Evolutionary conservation across 2,113 vertebrate genomes (phyloP), one percentile per base, ranked within the genome.

Genomic region (Oryzias woworae): DNA sequence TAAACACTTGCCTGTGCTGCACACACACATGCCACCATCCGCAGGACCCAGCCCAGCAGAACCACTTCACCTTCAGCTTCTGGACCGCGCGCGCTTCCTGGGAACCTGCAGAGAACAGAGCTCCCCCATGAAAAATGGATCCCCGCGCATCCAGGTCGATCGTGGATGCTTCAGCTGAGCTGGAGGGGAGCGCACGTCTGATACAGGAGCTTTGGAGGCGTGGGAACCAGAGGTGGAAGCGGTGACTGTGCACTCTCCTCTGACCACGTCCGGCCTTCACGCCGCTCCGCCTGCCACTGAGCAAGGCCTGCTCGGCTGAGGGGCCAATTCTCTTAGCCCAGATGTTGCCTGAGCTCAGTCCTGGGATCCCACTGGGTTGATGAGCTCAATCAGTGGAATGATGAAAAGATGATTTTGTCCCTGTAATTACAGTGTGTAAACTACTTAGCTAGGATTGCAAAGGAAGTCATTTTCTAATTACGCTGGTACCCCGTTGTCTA

Each of bases 391-490:
- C 95, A 98, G 95, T 94, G 95, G 95, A 98, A 97, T 98, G 95
- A 97, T 96, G 96, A 96, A 97, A 96, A 98, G 96, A 97, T 98
- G 96, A 98, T 98, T 98, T 98, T 96, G 95, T 96, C 96, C 89
- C 86, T 91, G 84, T 91, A 91, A 90, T 91, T 91, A 90, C 96
- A 96, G 95, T 96, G 95, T 98, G 95, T 98, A 98, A 98, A 98
- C 95, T 98, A 98, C 96, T 98, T 98, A 98, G 95, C 96, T 95
- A 95, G 95, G 95, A 97, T 98, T 97, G 95, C 96, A 96, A 97
- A 98, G 96, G 96, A 98, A 98, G 96, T 96, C 95, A 98, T 98
- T 98, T 98, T 98, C 96, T 96, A 98, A 97, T 97, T 98, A 97
- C 92, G 95, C 95, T 86, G 95, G 94, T 95, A 96, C 95, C 96